Percentiles rank a stretch among this genome's conserved stretches.
Conservation (phyloP, 2,888 invertebrate species). For the Pristionchus exspectatus region DNA sequence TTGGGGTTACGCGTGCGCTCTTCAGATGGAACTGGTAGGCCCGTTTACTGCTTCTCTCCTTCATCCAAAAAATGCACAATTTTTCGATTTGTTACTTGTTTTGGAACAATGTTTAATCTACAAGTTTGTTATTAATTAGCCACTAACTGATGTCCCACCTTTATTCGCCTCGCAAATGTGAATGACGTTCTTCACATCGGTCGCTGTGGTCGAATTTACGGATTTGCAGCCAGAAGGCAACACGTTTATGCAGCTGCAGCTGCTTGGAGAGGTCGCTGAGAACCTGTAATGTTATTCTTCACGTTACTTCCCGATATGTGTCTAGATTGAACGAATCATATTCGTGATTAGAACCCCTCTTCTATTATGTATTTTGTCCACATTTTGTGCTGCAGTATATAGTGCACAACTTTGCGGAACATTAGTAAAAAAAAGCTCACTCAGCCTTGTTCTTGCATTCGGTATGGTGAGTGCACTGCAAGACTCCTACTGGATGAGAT, state of each 20-base stretch:
- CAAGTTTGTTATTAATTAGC: too few species aligned
- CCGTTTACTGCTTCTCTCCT: background rate
- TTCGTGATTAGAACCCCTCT: background rate
- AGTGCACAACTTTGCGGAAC: too few species aligned
- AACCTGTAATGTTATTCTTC: background rate
- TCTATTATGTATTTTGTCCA: background rate
- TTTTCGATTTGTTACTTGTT: too few species aligned
- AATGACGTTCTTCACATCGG: conserved; percentile 1
- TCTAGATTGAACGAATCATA: background rate
- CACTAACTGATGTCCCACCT: too few species aligned
- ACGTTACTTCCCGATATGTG: too few species aligned
- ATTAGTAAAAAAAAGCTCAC: background rate
- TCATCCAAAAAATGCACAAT: too few species aligned
- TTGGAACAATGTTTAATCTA: too few species aligned
- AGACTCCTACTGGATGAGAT: background rate
- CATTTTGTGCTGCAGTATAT: background rate
- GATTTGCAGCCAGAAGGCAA: conserved; percentile 6
- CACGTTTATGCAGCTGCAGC: conserved; percentile 24
- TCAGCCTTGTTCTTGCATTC: conserved; percentile 42
- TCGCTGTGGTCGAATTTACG: conserved; percentile 2
- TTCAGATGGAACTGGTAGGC: background rate
- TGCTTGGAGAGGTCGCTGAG: conserved; percentile 7
- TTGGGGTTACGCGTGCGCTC: background rate
- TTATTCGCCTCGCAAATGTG: conserved; percentile 25
- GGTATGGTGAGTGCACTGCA: background rate